phyloP scores from a whole-genome alignment of 2,888 invertebrate genomes.

The Epirrita christyi region DNA sequence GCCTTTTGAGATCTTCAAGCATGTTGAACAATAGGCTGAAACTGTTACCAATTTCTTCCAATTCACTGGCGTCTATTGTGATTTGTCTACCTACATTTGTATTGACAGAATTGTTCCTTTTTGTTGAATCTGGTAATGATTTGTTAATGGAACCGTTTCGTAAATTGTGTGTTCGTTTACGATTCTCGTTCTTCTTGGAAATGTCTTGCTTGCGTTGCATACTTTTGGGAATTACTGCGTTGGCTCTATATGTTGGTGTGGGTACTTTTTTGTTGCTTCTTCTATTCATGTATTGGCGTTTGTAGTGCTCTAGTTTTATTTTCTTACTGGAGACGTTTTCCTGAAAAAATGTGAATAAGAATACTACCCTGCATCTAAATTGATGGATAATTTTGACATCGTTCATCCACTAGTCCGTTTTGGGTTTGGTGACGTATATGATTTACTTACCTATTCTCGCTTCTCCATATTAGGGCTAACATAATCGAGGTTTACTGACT shows the following conservation, averaged over 20 bases:
- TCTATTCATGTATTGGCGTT: conserved; percentile 55
- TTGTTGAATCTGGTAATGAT: conserved; percentile 58
- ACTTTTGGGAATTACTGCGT: conserved; percentile 54
- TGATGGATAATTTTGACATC: too few species aligned
- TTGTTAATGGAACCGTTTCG: conserved; percentile 44
- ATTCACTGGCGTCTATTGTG: conserved; percentile 44
- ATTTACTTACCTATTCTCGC: too few species aligned
- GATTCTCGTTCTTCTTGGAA: conserved; percentile 36
- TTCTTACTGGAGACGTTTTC: conserved; percentile 42
- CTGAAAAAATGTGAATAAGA: conserved; percentile 40
- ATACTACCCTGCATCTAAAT: too few species aligned
- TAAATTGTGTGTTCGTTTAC: conserved; percentile 48
- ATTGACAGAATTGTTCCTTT: conserved; percentile 42
- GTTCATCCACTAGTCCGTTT: too few species aligned
- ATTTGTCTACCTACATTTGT: conserved; percentile 34
- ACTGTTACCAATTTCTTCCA: conserved; percentile 52
- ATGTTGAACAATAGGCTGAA: conserved; percentile 55
- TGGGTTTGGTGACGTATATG: too few species aligned
- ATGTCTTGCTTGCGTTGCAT: conserved; percentile 44
- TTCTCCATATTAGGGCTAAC: too few species aligned
- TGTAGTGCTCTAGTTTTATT: conserved; percentile 48
- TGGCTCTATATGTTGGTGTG: conserved; percentile 58
- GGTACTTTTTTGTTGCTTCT: conserved; percentile 50
- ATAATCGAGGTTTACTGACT: too few species aligned
- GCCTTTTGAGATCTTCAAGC: conserved; percentile 51